These are phyloP conservation scores for Cyanistes caeruleus DNA, from an alignment of 2,113 vertebrate genomes.

Conservation along the genomic window DNA sequence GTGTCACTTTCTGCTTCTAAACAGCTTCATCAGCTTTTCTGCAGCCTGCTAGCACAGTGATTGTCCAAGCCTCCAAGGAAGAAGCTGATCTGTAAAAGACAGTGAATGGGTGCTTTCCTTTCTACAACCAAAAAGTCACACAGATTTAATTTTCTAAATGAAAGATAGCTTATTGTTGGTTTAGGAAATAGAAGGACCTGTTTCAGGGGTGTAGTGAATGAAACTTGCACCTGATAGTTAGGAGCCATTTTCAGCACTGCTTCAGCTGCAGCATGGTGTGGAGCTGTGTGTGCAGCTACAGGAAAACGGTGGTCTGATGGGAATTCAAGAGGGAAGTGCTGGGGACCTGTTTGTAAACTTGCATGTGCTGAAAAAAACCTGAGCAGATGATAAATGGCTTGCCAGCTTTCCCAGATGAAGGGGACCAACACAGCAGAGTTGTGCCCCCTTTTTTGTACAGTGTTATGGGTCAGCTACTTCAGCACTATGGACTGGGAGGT, in stretches of 20 bases:
- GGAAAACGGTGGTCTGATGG: background rate
- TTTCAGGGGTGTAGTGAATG: background rate
- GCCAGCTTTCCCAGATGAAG: background rate
- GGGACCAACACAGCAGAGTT: background rate
- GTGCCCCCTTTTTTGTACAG: background rate
- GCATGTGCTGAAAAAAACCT: background rate
- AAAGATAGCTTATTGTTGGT: background rate
- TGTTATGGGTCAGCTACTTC: background rate
- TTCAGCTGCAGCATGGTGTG: background rate
- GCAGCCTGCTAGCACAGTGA: background rate
- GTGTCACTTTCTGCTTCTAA: background rate
- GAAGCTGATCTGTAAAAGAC: background rate
- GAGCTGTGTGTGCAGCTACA: background rate
- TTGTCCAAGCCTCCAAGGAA: background rate
- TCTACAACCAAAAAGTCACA: background rate
- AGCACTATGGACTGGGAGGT: background rate
- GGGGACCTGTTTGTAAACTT: background rate
- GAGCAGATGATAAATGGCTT: background rate
- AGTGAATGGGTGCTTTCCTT: background rate
- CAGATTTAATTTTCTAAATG: background rate
- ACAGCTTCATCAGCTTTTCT: slow-evolving; percentile 24
- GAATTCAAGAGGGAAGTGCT: background rate
- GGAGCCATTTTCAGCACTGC: background rate
- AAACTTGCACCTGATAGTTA: slow-evolving; percentile 57
- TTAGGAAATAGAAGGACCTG: background rate